Conservation (phyloP, 1,140 invertebrate species). For the Trinorchestia longiramus region DNA sequence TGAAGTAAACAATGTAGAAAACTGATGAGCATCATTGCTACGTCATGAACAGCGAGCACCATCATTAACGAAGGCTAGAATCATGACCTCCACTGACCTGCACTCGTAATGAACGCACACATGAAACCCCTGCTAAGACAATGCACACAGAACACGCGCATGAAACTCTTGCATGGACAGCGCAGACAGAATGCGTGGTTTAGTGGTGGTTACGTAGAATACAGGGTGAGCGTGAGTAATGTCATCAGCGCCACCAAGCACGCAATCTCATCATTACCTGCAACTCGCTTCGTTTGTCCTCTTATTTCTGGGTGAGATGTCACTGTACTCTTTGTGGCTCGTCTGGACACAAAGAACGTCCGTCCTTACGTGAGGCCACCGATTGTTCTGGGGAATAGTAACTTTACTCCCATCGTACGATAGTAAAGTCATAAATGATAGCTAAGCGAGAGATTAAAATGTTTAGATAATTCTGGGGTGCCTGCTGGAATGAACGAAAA, state of each 20-base stretch:
- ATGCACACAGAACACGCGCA: neutral
- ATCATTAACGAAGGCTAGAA: neutral
- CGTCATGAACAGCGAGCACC: neutral
- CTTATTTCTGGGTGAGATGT: neutral
- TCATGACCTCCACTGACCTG: neutral
- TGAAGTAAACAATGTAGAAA: neutral
- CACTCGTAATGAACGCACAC: neutral
- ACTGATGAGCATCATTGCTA: neutral
- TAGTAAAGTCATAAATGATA: neutral
- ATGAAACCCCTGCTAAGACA: neutral
- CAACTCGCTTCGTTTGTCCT: neutral
- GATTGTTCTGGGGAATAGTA: neutral
- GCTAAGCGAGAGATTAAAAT: no score
- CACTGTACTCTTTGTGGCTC: conserved; percentile 1
- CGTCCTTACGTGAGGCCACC: neutral
- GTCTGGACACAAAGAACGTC: neutral
- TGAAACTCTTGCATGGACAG: no score
- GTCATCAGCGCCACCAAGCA: neutral
- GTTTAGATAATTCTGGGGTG: no score
- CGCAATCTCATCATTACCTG: conserved; percentile 6
- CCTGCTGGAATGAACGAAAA: no score
- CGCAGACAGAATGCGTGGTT: neutral
- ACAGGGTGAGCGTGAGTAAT: neutral
- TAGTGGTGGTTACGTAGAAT: neutral
- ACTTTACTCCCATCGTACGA: neutral